Evolutionary conservation across 2,113 vertebrate species (phyloP), one percentile per base, ranked within the genome.

Genomic region (Murina feae): DNA sequence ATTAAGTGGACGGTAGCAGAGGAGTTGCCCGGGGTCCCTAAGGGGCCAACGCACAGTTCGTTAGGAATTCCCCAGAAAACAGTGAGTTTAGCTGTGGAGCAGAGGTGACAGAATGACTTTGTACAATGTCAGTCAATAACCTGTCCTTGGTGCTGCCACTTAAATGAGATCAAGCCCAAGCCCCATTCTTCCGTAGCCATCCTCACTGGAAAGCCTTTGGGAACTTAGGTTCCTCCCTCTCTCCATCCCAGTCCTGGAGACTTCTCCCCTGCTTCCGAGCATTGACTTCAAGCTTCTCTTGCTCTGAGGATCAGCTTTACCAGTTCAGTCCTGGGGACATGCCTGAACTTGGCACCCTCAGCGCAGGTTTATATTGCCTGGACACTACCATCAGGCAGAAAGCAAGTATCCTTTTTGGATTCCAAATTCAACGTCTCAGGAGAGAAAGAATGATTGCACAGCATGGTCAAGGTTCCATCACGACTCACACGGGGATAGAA

Each of bases 331-430:
- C 0, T 20, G 20, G 83, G 3, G 13, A 20, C 32, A 10, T 4
- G 30, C 80, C 37, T 72, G 13, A 74, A 42, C 17, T 4, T 2
- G 39, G 39, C 39, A 3, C n/a, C 39, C 25, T 76, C 37, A 10
- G 9, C 4, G 5, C 23, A 74, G n/a, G 35, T 60, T 72, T 17
- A 23, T 51, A 60, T 58, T 1, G 0, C 60, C 89, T 96, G 60
- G 39, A 76, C 49, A 30, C 37, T 35, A 17, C 23, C 53, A 72
- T 7, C 35, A 80, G 51, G 30, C 2, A 79, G 10, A 89, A 95
- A 82, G 65, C 55, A 81, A 69, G 71, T 35, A 25, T 76, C 23
- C 20, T 28, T 91, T 95, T 74, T 53, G 87, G 86, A 91, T 28
- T 72, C 63, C 25, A 35, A 28, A 51, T 78, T 13, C 81, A 79